These are phyloP conservation scores for Romanomermis culicivorax DNA, from an alignment of 2,888 invertebrate species.

Conservation along the genomic window DNA sequence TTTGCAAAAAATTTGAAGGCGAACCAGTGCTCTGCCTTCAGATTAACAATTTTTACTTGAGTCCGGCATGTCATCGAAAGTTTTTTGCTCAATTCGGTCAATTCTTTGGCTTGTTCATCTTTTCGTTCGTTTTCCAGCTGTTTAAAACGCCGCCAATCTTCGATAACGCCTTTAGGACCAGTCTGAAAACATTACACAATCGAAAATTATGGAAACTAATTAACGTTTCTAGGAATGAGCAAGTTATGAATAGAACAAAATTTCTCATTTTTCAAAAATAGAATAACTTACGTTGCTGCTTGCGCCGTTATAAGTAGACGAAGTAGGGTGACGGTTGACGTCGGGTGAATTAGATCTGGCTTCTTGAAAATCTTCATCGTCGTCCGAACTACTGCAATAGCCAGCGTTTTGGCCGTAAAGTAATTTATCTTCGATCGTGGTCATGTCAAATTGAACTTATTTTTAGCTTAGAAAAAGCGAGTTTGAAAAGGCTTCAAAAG, in stretches of 20 bases:
- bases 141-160: conserved; percentile 82
- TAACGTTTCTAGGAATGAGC: too few relatives aligned
- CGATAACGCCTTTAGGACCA: conserved; percentile 83
- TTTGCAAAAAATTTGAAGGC: too few relatives aligned
- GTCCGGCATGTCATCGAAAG: conserved; percentile 51
- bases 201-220: too few relatives aligned
- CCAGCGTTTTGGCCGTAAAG: conserved; percentile 76
- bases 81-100: conserved; percentile 55
- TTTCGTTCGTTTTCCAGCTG: conserved; percentile 62
- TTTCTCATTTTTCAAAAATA: neutral
- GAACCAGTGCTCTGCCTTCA: too few relatives aligned
- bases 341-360: neutral
- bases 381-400: conserved; percentile 77
- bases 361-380: conserved; percentile 44
- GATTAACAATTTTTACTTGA: conserved; percentile 28
- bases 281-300: neutral
- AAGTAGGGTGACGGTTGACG: too few relatives aligned
- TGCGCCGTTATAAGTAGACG: too few relatives aligned
- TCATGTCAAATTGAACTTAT: too few relatives aligned
- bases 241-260: neutral
- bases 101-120: conserved; percentile 52
- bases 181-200: conserved; percentile 37
- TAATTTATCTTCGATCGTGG: conserved; percentile 79
- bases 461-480: too few relatives aligned
- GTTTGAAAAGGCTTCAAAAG: too few relatives aligned